Base-by-base conservation (phyloP, 1,140 invertebrate genomes). In the Plodia interpunctella region DNA sequence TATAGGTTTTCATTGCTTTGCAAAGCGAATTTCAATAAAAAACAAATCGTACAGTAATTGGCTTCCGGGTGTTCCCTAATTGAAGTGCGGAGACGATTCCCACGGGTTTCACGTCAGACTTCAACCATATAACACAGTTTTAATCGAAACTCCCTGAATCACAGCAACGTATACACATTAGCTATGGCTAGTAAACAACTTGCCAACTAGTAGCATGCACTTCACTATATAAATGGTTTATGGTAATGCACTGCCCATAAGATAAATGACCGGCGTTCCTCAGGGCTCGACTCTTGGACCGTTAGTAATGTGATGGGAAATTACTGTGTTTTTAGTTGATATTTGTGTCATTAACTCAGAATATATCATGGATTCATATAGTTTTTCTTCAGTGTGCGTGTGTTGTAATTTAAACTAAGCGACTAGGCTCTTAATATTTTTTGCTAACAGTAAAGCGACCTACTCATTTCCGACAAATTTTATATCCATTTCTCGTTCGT, bases 21-120 rank as follows among this genome's bases (percentile, higher is more conserved):
- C 68, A 76, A 77, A 67, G 70, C 70, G 69, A 62, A 68, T 74
- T 64, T 70, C 79, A 80, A 82, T 79, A 83, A 85, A 10, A 82
- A 83, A 83, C 77, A 80, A 58, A 71, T 65, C 68, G 63, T 66
- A 64, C 57, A 70, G 79, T 83, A 82, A 86, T 85, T 80, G 78
- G 61, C 70, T 76, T 76, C 74, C 73, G 66, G 72, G 73, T 73
- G 72, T 79, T 71, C 83, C 75, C 82, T 80, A 83, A 81, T 82
- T 76, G 76, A 68, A 65, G 74, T 67, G 56, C 67, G 67, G 78
- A 77, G 70, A 72, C 68, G 63, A 82, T 86, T 86, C 83, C 75
- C 83, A 86, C 80, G 80, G 69, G 66, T 63, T 35, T 60, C 70
- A 74, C 69, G 75, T 77, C 68, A 71, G 70, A 57, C 64, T 66